These are phyloP conservation scores for Nipponia nippon DNA, from an alignment of 2,113 vertebrate species.

Conservation along the genomic window DNA sequence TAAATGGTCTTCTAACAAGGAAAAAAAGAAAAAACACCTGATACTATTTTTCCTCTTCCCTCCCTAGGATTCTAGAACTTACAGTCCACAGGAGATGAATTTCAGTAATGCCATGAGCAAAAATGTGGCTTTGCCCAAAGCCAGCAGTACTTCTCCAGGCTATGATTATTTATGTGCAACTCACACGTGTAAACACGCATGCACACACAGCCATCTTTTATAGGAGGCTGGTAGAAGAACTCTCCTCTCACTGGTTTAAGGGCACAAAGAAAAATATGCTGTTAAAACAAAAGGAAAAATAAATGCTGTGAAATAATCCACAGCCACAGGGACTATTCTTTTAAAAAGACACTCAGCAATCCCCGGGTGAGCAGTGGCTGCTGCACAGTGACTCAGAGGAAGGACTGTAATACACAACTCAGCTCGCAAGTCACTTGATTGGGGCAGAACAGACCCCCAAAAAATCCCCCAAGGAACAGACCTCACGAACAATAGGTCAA, in stretches of 20 bases:
- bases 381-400: not conserved
- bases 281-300: not conserved
- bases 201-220: not conserved
- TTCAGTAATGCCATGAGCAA: conserved; percentile 22
- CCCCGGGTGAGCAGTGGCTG: too few relatives aligned
- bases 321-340: not conserved
- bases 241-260: not conserved
- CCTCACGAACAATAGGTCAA: not conserved
- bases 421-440: accelerated
- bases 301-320: not conserved
- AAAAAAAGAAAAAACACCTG: not conserved
- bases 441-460: not conserved
- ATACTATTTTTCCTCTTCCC: not conserved
- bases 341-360: not conserved
- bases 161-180: not conserved
- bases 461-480: not conserved
- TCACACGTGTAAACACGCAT: not conserved
- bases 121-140: not conserved
- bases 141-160: not conserved
- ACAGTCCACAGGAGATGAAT: not conserved
- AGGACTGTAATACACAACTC: not conserved
- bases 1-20: conserved; percentile 25
- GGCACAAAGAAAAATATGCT: not conserved
- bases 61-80: not conserved
- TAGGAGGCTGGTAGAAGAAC: not conserved